Conservation (phyloP, 64 coral and sea anemone genomes). For the Acropora tenuis region DNA sequence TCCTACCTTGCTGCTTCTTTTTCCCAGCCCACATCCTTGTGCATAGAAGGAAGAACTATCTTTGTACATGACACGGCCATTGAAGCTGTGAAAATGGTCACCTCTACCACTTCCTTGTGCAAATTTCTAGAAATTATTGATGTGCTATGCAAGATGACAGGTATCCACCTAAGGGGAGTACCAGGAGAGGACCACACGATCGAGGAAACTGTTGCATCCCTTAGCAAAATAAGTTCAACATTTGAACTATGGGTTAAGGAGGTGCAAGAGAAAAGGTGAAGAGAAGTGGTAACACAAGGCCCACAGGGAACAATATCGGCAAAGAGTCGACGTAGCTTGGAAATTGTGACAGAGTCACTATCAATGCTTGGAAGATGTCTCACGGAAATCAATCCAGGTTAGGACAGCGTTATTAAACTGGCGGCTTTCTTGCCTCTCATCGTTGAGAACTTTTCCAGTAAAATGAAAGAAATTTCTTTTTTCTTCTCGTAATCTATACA, state of each 20-base stretch:
- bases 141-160: too few relatives aligned
- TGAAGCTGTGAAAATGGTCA: too few relatives aligned
- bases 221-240: neutral
- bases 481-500: too few relatives aligned
- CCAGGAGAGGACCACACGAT: conserved; percentile 26
- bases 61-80: too few relatives aligned
- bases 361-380: neutral
- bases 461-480: too few relatives aligned
- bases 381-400: neutral
- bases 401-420: neutral
- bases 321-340: conserved; percentile 1
- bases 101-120: too few relatives aligned
- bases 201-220: conserved; percentile 24
- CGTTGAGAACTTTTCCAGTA: conserved; percentile 43
- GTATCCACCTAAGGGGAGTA: conserved; percentile 17
- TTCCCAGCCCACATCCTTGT: too few relatives aligned
- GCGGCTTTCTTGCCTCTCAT: conserved; percentile 32
- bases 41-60: too few relatives aligned
- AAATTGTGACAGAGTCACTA: conserved; percentile 26
- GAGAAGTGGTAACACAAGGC: too few relatives aligned
- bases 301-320: conserved; percentile 33
- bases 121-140: too few relatives aligned
- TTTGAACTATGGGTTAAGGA: conserved; percentile 12
- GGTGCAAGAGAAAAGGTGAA: conserved; percentile 30
- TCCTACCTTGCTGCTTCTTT: too few relatives aligned